Evolutionary conservation across 1,140 invertebrate genomes (phyloP), one percentile per base, ranked within the genome.

Genomic region (Conus betulinus): DNA sequence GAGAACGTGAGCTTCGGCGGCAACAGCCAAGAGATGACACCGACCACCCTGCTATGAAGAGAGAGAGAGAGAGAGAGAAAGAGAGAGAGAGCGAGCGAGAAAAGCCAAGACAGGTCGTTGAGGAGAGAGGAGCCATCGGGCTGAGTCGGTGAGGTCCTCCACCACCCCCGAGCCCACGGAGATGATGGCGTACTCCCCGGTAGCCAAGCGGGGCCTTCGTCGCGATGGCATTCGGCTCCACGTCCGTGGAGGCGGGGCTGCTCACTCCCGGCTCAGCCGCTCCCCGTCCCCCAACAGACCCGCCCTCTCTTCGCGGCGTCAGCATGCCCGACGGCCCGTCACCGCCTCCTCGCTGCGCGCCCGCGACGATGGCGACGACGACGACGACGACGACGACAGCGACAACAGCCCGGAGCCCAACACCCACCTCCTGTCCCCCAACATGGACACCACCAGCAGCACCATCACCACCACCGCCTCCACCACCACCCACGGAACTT

Each of bases 341-440:
- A 15, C 20, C 76, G n/a, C 55, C 39, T 76, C 23, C 23, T 17
- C 27, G 6, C 87, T 60, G 25, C 67, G 78, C 71, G 20, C 23
- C 85, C 27, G n/a, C 85, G n/a, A 76, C 60, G 20, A 23, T 39
- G n/a, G 10, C 25, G 17, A 57, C 85, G 23, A 51, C 85, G 71
- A 76, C 74, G 27, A 81, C 78, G 57, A 60, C 85, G 51, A 23
- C 81, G 82, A 23, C 82, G 52, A 67, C 63, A 23, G 27, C 82
- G 13, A 79, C 89, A 63, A 84, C 86, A 60, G 15, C 82, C 6
- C 23, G 63, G 13, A 39, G 23, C 20, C 25, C 15, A n/a, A 15
- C 57, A 71, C 71, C 13, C 55, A n/a, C n/a, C 76, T 82, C 13
- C 63, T 67, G 23, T 55, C 79, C 27, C 86, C 86, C 23, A 83